Conservation (phyloP, 2,888 invertebrate species). For the Osmoderma eremita region DNA sequence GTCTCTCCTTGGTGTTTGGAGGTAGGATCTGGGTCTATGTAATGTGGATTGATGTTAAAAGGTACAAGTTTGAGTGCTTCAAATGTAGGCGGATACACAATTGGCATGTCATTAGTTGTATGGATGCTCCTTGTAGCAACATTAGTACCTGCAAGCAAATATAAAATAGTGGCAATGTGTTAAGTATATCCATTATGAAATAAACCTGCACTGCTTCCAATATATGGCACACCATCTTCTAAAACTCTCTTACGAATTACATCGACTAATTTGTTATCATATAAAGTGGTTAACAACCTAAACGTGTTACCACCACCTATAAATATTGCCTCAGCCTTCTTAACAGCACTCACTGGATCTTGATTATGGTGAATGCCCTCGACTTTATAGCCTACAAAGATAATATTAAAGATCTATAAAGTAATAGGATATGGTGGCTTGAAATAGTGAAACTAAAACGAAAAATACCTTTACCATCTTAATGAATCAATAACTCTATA, state of each 20-base stretch:
- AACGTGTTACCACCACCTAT: conserved; percentile 87
- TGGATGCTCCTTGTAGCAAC: conserved; percentile 82
- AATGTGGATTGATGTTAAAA: conserved; percentile 89
- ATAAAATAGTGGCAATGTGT: background rate
- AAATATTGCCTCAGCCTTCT: conserved; percentile 75
- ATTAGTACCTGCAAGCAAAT: conserved; percentile 68
- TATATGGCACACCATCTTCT: conserved; percentile 58
- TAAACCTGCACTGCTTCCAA: conserved; percentile 52
- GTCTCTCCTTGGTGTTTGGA: conserved; percentile 82
- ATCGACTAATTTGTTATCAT: conserved; percentile 73
- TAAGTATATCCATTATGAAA: background rate
- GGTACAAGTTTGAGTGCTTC: conserved; percentile 78
- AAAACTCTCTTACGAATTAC: conserved; percentile 72
- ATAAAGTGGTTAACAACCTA: conserved; percentile 74
- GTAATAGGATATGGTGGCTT: no score
- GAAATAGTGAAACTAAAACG: no score
- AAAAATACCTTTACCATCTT: no score
- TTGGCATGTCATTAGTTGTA: conserved; percentile 91
- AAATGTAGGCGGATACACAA: conserved; percentile 79
- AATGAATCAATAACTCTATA: no score
- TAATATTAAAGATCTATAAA: background rate
- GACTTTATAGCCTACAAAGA: conserved; percentile 66
- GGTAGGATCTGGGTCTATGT: conserved; percentile 71
- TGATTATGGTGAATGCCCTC: conserved; percentile 72
- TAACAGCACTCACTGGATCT: conserved; percentile 69